Evolutionary conservation across 1,140 invertebrate species (phyloP), one percentile per base, ranked within the genome.

Genomic region (Armadillidium nasatum): DNA sequence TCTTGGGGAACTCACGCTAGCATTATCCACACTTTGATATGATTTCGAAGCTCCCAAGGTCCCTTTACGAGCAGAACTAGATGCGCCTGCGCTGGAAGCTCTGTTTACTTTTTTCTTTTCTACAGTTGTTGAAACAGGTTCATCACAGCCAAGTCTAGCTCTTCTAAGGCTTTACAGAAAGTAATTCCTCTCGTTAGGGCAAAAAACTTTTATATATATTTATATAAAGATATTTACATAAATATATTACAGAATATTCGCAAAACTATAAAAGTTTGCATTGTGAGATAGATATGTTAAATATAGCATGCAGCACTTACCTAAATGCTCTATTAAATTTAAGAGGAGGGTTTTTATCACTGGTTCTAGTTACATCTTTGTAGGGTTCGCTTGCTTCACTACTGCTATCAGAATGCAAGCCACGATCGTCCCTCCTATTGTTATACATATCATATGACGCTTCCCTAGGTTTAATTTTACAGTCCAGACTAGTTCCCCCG

Each of bases 311-410:
- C 33, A 33, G 21, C 13, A 44, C 22, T 67, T 84, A 85, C 85
- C 84, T 86, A 82, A 86, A 85, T n/a, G 85, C 85, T 78, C 85
- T 84, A 81, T 86, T 86, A 79, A 84, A 86, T 76, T 84, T 84
- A 73, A 83, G 80, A 21, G 80, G 76, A 23, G 82, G 82, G 44
- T 78, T 77, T 23, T 76, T 78, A 43, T 81, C 72, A 21, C 13
- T 73, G 45, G 74, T 19, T 67, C 76, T 78, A 22, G 74, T 72
- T 68, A 69, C 68, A 75, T 78, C 77, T 69, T 78, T 78, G 44
- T 68, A 44, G 3, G 71, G 74, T n/a, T 73, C 77, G 54, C 79
- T 80, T 13, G 75, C 78, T 43, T 84, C 83, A 82, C 83, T 82
- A 79, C 82, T 83, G 80, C 83, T 84, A 79, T 83, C 82, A 4